phyloP scores from a whole-genome alignment of 2,113 vertebrate genomes.

The Tretioscincus oriximinensis region DNA sequence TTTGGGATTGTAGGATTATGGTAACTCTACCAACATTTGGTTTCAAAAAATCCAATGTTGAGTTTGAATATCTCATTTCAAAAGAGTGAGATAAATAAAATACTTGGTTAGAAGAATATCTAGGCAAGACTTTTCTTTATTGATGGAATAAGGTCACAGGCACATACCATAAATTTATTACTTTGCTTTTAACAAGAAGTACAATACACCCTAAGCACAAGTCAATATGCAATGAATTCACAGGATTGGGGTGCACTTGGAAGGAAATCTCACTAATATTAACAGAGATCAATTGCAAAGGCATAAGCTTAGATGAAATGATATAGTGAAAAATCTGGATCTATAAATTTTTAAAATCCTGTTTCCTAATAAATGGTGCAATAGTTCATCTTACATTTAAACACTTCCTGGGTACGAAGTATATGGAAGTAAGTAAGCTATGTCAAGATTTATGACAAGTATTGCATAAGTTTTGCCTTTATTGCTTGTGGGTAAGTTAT shows the following conservation, averaged over 20 bases:
- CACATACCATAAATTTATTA: background rate
- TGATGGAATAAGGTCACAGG: background rate
- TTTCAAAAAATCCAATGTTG: too few species aligned
- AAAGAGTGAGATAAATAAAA: too few species aligned
- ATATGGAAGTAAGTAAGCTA: slow-evolving; percentile 41
- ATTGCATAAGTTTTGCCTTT: background rate
- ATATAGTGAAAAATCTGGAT: background rate
- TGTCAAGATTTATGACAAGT: background rate
- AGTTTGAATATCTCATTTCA: too few species aligned
- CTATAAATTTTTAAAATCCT: too few species aligned
- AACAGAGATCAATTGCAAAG: background rate
- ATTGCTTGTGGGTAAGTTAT: background rate
- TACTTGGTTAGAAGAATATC: background rate
- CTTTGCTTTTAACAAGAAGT: background rate
- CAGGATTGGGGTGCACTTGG: background rate
- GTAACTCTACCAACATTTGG: too few species aligned
- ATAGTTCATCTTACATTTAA: slow-evolving; percentile 43
- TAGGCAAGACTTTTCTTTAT: background rate
- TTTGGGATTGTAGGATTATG: too few species aligned
- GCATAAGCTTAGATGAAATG: background rate
- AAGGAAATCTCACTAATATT: background rate
- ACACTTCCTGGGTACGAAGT: slow-evolving; percentile 25
- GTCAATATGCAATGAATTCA: background rate
- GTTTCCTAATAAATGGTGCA: slow-evolving; percentile 45
- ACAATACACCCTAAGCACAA: background rate